Evolutionary conservation across 2,797 vertebrate genomes (phyloP), one percentile per base, ranked within the genome.

Genomic region (Sphenodon punctatus): DNA sequence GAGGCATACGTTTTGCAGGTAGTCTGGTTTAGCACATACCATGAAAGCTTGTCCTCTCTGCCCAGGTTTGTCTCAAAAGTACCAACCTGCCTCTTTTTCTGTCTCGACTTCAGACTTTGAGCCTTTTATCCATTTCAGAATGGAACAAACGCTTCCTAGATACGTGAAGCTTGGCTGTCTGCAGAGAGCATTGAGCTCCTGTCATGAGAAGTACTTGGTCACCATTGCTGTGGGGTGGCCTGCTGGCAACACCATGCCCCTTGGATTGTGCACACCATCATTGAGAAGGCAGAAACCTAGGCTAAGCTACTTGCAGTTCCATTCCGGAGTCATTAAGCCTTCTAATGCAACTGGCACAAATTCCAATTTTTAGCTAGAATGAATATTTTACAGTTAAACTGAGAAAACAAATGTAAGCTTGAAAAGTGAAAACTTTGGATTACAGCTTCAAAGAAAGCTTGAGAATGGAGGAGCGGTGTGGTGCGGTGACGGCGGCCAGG

Each of bases 341-440:
- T 92, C 89, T 92, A 90, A 93, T 88, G 78, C 74, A 93, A 93
- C 89, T 91, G 94, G 91, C 85, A 92, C 81, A 90, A 89, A 87
- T 84, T 92, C 90, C 87, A 71, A 69, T 92, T 92, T 88, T 94
- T 93, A 88, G 92, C 89, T 89, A 87, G 79, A 91, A 86, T 71
- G 80, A 75, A 74, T 91, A 71, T 89, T 95, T 94, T 89, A 86
- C 91, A 86, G 81, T 82, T 81, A 70, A 80, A 89, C 88, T 80
- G 86, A 91, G 86, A 85, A 49, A 56, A 16, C 67, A 82, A 87
- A 80, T 80, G 53, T 89, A 84, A 84, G 89, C 80, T 91, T 87
- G 87, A 91, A 89, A 90, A 86, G 81, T 84, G 86, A 85, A 90
- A 71, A 86, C 88, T 91, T 92, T 90, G 81, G 78, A 93, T 94